These are phyloP conservation scores for Murina feae DNA, from an alignment of 2,113 vertebrate species.

Conservation along the genomic window DNA sequence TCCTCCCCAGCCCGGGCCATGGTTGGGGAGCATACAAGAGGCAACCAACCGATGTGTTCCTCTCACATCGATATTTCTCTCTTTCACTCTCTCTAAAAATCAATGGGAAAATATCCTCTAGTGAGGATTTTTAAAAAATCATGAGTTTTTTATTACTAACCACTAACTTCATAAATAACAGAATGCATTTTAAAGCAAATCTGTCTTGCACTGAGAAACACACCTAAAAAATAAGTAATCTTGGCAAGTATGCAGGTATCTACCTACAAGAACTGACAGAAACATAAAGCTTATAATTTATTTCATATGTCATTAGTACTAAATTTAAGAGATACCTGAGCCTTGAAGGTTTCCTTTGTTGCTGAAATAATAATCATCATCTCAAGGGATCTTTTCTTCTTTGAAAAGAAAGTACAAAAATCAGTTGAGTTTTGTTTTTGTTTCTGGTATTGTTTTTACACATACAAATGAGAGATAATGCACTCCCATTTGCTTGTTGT, in stretches of 20 bases:
- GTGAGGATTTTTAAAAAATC: no score
- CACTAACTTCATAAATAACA: slow-evolving; percentile 39
- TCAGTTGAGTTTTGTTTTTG: slow-evolving; percentile 52
- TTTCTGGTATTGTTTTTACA: slow-evolving; percentile 65
- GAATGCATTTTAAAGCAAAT: slow-evolving; percentile 15
- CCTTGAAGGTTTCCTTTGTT: slow-evolving; percentile 56
- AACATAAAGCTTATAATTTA: slow-evolving; percentile 48
- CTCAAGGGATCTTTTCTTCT: slow-evolving; percentile 58
- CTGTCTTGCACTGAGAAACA: slow-evolving; percentile 38
- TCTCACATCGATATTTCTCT: no score
- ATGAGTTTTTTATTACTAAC: slow-evolving; percentile 5
- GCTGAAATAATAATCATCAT: slow-evolving; percentile 63
- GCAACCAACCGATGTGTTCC: no score
- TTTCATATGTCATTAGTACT: slow-evolving; percentile 39
- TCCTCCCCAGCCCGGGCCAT: no score
- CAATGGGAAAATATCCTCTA: no score
- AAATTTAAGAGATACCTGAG: slow-evolving; percentile 60
- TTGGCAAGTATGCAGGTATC: slow-evolving; percentile 41
- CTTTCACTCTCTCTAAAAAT: no score
- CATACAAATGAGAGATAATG: slow-evolving; percentile 54
- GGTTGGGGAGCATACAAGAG: no score
- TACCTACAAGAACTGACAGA: slow-evolving; percentile 40
- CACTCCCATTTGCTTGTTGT: not conserved
- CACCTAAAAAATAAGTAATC: not conserved
- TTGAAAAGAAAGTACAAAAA: slow-evolving; percentile 61